Percentiles rank a stretch among this genome's conserved stretches.
Evolutionary conservation across 2,888 invertebrate species (phyloP).

Genomic region (Ommatoiulus sabulosus): DNA sequence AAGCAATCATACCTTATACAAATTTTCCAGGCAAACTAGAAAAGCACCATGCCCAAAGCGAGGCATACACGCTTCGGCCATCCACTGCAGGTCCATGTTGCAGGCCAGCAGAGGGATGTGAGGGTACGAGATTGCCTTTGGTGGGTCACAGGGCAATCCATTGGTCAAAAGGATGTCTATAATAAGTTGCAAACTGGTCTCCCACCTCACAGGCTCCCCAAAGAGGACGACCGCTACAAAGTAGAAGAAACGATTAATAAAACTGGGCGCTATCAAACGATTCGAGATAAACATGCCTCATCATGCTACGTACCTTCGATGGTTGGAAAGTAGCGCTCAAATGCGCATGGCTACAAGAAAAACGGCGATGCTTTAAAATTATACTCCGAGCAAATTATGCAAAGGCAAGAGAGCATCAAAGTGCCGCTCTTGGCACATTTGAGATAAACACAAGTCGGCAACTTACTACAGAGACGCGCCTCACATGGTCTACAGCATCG

Average conservation of each 20-base stretch:
- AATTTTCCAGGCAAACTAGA: constrained; percentile 73
- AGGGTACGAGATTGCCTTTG: constrained; percentile 70
- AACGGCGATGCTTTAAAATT: constrained; percentile 34
- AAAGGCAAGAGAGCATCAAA: background rate
- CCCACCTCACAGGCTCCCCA: constrained; percentile 77
- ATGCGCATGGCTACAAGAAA: constrained; percentile 68
- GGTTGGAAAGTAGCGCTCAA: constrained; percentile 71
- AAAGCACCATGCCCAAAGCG: constrained; percentile 77
- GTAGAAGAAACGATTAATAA: background rate
- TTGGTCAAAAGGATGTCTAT: constrained; percentile 74
- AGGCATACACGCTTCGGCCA: constrained; percentile 76
- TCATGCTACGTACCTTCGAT: constrained; percentile 69
- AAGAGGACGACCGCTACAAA: constrained; percentile 73
- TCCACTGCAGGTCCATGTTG: constrained; percentile 77
- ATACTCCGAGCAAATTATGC: background rate
- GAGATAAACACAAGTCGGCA: background rate
- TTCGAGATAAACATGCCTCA: background rate
- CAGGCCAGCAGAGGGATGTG: constrained; percentile 77
- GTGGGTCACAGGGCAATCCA: constrained; percentile 70
- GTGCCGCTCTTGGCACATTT: constrained; percentile 13
- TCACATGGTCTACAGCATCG: constrained; percentile 73
- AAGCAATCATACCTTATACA: constrained; percentile 73
- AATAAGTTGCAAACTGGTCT: constrained; percentile 75
- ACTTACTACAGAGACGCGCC: constrained; percentile 67
- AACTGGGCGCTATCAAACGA: no score